phyloP scores from a whole-genome alignment of 2,113 vertebrate species.

The Spheniscus mendiculus region DNA sequence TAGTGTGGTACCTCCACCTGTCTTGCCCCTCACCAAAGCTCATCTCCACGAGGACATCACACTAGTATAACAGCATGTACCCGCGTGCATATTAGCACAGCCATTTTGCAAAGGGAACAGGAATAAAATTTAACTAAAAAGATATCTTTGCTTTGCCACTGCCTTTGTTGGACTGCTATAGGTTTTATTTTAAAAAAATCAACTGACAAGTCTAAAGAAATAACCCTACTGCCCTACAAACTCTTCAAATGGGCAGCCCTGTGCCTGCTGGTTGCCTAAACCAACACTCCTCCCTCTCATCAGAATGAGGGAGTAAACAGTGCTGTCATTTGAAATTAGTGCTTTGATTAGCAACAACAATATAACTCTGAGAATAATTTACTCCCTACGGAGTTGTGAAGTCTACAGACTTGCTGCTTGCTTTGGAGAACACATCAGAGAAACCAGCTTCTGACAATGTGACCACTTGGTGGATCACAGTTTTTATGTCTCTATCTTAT shows the following conservation, averaged over 20 bases:
- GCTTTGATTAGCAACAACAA: not conserved
- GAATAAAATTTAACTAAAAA: not conserved
- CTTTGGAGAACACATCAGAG: not conserved
- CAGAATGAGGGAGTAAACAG: not conserved
- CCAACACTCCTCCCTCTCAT: not conserved
- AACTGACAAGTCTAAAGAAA: not conserved
- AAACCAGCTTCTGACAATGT: not conserved
- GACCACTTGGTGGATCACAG: not conserved
- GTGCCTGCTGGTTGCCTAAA: not conserved
- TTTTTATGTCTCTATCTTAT: not conserved
- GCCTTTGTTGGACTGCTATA: not conserved
- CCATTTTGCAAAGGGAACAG: not conserved
- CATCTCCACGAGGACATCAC: not conserved
- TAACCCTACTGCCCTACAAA: not conserved
- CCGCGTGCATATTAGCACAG: not conserved
- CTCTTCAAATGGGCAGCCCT: not conserved
- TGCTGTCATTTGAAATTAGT: not conserved
- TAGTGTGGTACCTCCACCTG: not conserved
- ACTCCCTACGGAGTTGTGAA: not conserved
- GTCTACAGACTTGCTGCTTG: not conserved
- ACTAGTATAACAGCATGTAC: not conserved
- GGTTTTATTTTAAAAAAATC: not conserved
- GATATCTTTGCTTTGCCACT: not conserved
- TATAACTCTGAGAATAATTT: not conserved
- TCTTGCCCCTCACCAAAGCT: not conserved